Percentiles rank a stretch among this genome's conserved stretches.
Evolutionary conservation across 2,113 vertebrate species (phyloP).

Genomic region (Chloropsis cyanopogon): DNA sequence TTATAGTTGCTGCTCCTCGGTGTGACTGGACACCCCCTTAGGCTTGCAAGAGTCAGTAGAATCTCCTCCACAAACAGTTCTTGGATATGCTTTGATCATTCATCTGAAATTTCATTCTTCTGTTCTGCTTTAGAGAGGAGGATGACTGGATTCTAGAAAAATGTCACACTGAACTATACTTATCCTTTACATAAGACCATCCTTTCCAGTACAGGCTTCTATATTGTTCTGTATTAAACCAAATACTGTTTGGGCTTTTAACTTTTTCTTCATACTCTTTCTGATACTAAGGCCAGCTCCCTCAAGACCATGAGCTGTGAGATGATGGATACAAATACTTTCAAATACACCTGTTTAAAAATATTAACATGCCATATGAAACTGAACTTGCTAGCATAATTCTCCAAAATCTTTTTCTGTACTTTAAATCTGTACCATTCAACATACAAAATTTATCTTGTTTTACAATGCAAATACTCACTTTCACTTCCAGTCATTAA

Average conservation of each 20-base stretch:
- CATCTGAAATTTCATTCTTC: not conserved
- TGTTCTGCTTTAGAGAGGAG: not conserved
- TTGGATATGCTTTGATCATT: not conserved
- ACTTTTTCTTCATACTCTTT: not conserved
- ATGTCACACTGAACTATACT: not conserved
- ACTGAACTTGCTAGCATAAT: not conserved
- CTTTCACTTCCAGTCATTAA: not conserved
- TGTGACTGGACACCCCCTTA: not conserved
- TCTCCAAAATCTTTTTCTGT: not conserved
- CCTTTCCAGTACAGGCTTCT: not conserved
- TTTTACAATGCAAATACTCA: not conserved
- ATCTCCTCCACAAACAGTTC: not conserved
- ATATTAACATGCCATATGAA: not conserved
- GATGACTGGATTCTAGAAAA: not conserved
- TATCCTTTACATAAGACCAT: not conserved
- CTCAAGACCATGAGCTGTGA: not conserved
- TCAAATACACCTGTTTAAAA: not conserved
- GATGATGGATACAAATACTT: not conserved
- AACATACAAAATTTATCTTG: not conserved
- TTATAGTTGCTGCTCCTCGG: not conserved
- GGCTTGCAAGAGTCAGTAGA: not conserved
- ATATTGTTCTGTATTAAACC: not conserved
- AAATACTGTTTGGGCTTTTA: not conserved
- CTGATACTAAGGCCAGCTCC: not conserved
- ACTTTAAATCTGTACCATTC: not conserved